These are phyloP conservation scores for Nycteola revayana DNA, from an alignment of 2,888 invertebrate species.

Conservation along the genomic window DNA sequence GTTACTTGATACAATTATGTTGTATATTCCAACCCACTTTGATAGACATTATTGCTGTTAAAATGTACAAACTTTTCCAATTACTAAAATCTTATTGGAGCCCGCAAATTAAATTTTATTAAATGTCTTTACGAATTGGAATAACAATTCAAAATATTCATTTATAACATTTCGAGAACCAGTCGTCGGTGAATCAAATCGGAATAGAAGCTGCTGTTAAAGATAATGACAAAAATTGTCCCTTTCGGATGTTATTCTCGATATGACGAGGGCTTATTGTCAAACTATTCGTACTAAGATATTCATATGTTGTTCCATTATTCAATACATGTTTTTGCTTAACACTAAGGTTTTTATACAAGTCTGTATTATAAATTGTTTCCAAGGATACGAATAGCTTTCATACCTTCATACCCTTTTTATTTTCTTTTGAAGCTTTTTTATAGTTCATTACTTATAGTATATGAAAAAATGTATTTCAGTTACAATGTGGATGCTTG, in stretches of 20 bases:
- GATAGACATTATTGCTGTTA: conserved; percentile 36
- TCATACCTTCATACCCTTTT: too few relatives aligned
- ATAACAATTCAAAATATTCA: conserved; percentile 34
- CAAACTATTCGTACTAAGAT: conserved; percentile 3
- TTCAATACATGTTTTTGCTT: conserved; percentile 14
- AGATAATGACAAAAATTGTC: conserved; percentile 29
- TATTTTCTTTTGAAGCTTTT: too few relatives aligned
- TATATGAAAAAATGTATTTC: too few relatives aligned
- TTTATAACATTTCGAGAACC: conserved; percentile 28
- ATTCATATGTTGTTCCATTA: conserved; percentile 9
- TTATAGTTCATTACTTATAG: too few relatives aligned
- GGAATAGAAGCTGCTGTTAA: conserved; percentile 21
- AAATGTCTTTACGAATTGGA: conserved; percentile 32
- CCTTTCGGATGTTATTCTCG: conserved; percentile 4
- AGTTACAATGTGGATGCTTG: too few relatives aligned
- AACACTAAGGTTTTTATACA: too few relatives aligned
- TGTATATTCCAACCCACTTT: conserved; percentile 10
- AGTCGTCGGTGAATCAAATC: conserved; percentile 25
- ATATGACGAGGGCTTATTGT: conserved; percentile 4
- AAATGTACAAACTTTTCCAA: conserved; percentile 43
- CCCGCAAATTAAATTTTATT: conserved; percentile 38
- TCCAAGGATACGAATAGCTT: too few relatives aligned
- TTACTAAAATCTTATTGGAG: conserved; percentile 40
- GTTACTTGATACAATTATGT: conserved; percentile 11
- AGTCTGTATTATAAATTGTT: too few relatives aligned